A percentile compares a stretch with the other conserved stretches of the same genome.
These are phyloP conservation scores for Drosophila subquinaria DNA, from an alignment of 2,888 invertebrate species.

Conservation along the genomic window DNA sequence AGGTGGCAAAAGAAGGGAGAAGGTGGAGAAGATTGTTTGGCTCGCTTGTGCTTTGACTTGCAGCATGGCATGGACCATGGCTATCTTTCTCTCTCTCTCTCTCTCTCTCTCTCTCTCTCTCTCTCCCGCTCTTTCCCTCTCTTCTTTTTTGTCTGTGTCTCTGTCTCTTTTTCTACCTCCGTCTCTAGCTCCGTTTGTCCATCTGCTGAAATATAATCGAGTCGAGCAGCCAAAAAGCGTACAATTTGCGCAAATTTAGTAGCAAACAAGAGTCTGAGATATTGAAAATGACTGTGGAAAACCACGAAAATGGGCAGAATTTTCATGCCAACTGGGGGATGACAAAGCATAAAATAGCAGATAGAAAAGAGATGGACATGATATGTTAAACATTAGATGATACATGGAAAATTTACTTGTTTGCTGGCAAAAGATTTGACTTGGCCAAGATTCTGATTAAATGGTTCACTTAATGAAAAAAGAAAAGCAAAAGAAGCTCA, in stretches of 20 bases:
- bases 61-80: constrained; percentile 36
- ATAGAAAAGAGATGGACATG: constrained; percentile 25
- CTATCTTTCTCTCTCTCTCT: constrained; percentile 14
- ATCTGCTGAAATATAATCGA: constrained; percentile 81
- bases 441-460: constrained; percentile 6
- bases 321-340: constrained; percentile 20
- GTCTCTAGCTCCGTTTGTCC: constrained; percentile 72
- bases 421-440: constrained; percentile 11
- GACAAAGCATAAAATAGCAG: constrained; percentile 1
- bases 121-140: not conserved
- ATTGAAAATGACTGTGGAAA: constrained; percentile 55
- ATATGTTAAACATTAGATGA: constrained; percentile 38
- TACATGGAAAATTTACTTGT: constrained; percentile 7
- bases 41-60: constrained; percentile 63
- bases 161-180: not conserved
- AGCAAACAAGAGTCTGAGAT: constrained; percentile 37
- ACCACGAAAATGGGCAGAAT: constrained; percentile 49
- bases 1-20: constrained; percentile 24
- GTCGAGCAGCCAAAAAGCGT: constrained; percentile 64
- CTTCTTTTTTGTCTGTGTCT: not conserved
- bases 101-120: not conserved
- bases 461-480: constrained; percentile 1
- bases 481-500: not conserved
- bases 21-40: constrained; percentile 53
- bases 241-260: constrained; percentile 62